Evolutionary conservation across 2,888 invertebrate genomes (phyloP).

Genomic region (Apodemia hepburni): DNA sequence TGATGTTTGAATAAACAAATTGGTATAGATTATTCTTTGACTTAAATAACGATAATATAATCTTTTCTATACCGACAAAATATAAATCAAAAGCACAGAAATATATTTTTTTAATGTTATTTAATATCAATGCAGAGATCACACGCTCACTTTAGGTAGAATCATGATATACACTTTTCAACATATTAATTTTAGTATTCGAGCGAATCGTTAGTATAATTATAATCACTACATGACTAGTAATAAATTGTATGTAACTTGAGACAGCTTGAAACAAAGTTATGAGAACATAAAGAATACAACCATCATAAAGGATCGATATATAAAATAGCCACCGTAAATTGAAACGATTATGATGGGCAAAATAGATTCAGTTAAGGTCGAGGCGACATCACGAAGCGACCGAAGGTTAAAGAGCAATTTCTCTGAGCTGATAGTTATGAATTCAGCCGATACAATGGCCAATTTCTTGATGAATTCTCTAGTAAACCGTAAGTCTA

Average conservation of each 20-base stretch:
- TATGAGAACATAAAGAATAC: neutral
- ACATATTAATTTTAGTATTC: no score
- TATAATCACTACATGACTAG: neutral
- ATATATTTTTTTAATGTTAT: no score
- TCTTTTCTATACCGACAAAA: no score
- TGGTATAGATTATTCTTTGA: no score
- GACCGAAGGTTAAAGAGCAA: constrained; percentile 67
- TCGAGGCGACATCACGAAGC: constrained; percentile 73
- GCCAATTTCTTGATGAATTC: constrained; percentile 63
- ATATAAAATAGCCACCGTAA: constrained; percentile 64
- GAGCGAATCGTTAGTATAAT: neutral
- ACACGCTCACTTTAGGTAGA: no score
- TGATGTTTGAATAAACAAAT: no score
- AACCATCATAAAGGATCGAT: neutral
- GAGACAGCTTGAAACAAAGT: neutral
- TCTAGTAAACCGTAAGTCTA: constrained; percentile 23
- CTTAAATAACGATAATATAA: no score
- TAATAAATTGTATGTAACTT: neutral
- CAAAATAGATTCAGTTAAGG: constrained; percentile 68
- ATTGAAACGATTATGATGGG: constrained; percentile 77
- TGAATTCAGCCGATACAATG: constrained; percentile 67
- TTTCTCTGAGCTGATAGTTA: constrained; percentile 59
- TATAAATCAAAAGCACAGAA: no score
- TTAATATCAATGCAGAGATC: no score
- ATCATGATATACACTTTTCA: no score